Conservation (phyloP, 2,888 invertebrate genomes). For the Minunthozetes semirufus region DNA sequence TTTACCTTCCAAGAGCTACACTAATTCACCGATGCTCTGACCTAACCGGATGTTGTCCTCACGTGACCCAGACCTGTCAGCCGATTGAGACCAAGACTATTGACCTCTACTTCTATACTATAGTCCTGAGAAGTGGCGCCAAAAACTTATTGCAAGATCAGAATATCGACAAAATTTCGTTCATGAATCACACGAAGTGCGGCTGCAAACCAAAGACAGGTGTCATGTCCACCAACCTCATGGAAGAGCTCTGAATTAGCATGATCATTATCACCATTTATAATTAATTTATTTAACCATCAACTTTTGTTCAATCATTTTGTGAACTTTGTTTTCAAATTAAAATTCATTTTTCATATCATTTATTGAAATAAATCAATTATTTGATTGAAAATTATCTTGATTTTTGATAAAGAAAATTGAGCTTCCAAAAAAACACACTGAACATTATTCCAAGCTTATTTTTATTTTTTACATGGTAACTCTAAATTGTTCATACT, state of each 20-base stretch:
- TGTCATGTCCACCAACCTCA: neutral
- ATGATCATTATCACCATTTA: too few relatives aligned
- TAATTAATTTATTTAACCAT: too few relatives aligned
- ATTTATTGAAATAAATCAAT: too few relatives aligned
- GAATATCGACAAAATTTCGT: conserved; percentile 41
- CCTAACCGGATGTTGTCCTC: conserved; percentile 76
- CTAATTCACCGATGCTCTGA: conserved; percentile 76
- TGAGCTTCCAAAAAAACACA: too few relatives aligned
- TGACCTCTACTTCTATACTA: conserved; percentile 41
- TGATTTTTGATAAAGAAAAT: too few relatives aligned
- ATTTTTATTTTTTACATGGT: too few relatives aligned
- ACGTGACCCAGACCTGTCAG: conserved; percentile 65
- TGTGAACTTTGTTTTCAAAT: too few relatives aligned
- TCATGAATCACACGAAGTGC: conserved; percentile 43
- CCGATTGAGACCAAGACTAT: conserved; percentile 49
- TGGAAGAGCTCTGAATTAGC: neutral
- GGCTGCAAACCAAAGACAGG: conserved; percentile 37
- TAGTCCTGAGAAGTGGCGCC: conserved; percentile 22
- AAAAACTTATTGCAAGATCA: conserved; percentile 25
- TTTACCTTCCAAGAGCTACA: conserved; percentile 75
- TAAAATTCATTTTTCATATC: too few relatives aligned
- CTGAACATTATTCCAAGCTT: too few relatives aligned
- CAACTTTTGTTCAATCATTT: too few relatives aligned
- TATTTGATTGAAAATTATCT: too few relatives aligned
- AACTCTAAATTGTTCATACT: too few relatives aligned